Percentiles rank a stretch among this genome's conserved stretches.
Evolutionary conservation across 2,797 vertebrate species (phyloP).

Genomic region (Periophthalmus magnuspinnatus): DNA sequence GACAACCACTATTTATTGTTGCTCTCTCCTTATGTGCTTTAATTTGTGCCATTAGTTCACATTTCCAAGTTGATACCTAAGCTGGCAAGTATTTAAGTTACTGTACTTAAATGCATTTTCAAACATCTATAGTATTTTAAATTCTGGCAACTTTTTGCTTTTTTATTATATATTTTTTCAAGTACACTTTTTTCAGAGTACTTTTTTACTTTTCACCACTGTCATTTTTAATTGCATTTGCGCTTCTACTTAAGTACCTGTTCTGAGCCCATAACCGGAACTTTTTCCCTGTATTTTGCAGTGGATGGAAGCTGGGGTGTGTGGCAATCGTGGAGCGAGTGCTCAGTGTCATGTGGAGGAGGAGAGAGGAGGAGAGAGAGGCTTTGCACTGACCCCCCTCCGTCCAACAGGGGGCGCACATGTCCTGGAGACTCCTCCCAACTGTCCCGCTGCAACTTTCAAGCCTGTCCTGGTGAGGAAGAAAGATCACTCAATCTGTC

Average conservation of each 20-base stretch:
- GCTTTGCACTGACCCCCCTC: slow-evolving; percentile 83
- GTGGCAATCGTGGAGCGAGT: slow-evolving; percentile 90
- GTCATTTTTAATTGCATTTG: too few relatives aligned
- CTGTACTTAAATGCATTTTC: too few relatives aligned
- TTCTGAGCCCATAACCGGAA: too few relatives aligned
- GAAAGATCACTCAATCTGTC: not conserved
- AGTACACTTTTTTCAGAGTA: too few relatives aligned
- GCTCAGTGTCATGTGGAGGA: slow-evolving; percentile 88
- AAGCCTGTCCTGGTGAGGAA: slow-evolving; percentile 87
- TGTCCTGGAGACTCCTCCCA: slow-evolving; percentile 92
- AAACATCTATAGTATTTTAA: too few relatives aligned
- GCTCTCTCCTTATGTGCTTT: not conserved
- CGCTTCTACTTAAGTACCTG: too few relatives aligned
- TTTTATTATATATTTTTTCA: too few relatives aligned
- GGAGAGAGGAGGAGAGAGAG: slow-evolving; percentile 85
- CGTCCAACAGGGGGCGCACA: slow-evolving; percentile 75
- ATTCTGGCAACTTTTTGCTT: too few relatives aligned
- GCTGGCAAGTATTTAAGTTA: too few relatives aligned
- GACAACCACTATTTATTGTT: not conserved
- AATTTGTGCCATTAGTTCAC: not conserved
- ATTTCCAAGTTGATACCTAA: too few relatives aligned
- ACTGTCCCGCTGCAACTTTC: slow-evolving; percentile 85
- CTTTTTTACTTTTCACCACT: too few relatives aligned
- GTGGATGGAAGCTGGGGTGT: slow-evolving; percentile 91
- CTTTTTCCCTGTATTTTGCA: slow-evolving; percentile 54